Percentiles rank a stretch among this genome's conserved stretches.
phyloP scores from a whole-genome alignment of 1,140 invertebrate genomes.

The Drosophila auraria region DNA sequence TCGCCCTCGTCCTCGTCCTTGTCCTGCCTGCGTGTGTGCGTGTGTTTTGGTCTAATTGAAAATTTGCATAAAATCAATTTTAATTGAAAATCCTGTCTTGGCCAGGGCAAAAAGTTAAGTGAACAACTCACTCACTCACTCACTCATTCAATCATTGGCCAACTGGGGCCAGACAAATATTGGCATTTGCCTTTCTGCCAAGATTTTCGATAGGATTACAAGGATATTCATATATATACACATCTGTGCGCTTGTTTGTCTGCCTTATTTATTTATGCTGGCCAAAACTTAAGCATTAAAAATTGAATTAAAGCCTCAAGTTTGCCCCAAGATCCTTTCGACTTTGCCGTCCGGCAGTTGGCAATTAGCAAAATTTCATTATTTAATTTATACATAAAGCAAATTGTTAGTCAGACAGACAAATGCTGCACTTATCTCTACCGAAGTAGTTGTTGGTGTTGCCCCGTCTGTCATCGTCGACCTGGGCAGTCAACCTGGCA shows the following conservation, averaged over 20 bases:
- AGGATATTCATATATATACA: background rate
- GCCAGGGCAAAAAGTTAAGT: conserved; percentile 68
- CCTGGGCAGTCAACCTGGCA: conserved; percentile 33
- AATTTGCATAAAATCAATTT: conserved; percentile 84
- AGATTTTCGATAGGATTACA: conserved; percentile 56
- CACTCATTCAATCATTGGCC: conserved; percentile 45
- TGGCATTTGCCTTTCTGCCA: conserved; percentile 66
- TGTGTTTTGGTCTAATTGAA: conserved; percentile 78
- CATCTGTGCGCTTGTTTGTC: conserved; percentile 16
- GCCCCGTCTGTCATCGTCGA: conserved; percentile 29
- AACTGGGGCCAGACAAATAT: conserved; percentile 63
- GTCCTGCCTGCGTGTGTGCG: conserved; percentile 26
- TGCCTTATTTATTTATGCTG: conserved; percentile 62
- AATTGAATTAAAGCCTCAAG: conserved; percentile 74
- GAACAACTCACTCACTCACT: conserved; percentile 59
- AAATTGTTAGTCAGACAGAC: conserved; percentile 47
- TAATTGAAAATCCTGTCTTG: conserved; percentile 80
- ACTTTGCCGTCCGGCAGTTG: conserved; percentile 33
- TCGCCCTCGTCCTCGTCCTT: background rate
- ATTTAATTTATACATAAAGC: conserved; percentile 66
- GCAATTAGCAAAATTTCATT: conserved; percentile 78
- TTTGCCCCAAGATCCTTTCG: conserved; percentile 43
- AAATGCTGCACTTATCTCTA: conserved; percentile 45
- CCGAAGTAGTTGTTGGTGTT: conserved; percentile 17
- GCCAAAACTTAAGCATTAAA: conserved; percentile 76